Evolutionary conservation across 2,888 invertebrate genomes (phyloP).

Genomic region (Pogonocherus hispidulus): DNA sequence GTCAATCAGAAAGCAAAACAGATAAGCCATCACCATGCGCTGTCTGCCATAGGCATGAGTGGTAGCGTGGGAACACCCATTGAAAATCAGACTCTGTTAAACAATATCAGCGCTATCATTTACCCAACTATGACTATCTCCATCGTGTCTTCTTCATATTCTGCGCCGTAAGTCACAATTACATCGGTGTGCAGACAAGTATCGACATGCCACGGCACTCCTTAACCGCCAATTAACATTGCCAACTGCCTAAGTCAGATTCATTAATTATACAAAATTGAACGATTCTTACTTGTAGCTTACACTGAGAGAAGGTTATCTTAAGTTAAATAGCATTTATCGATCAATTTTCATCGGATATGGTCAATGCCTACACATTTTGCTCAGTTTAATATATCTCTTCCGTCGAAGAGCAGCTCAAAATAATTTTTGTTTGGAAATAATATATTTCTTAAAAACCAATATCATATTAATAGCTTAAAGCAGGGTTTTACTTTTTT

Average conservation of each 20-base stretch:
- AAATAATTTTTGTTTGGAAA: no score
- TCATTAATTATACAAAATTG: conserved; percentile 56
- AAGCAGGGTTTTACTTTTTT: no score
- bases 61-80: conserved; percentile 46
- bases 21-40: no score
- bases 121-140: conserved; percentile 56
- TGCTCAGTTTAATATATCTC: no score
- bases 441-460: no score
- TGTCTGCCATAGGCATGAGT: conserved; percentile 26
- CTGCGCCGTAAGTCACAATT: conserved; percentile 58
- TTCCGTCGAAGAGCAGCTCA: no score
- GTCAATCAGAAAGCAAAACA: conserved; percentile 21
- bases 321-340: no score
- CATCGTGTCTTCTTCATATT: conserved; percentile 57
- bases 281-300: neutral
- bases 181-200: conserved; percentile 45
- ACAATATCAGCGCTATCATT: conserved; percentile 49
- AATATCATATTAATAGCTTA: no score
- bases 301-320: neutral
- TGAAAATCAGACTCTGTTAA: conserved; percentile 37
- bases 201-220: conserved; percentile 50
- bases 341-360: no score
- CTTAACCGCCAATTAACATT: conserved; percentile 56
- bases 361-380: no score
- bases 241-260: conserved; percentile 49